These are phyloP conservation scores for Sylvia borin DNA, from an alignment of 2,797 vertebrate genomes.

Conservation along the genomic window DNA sequence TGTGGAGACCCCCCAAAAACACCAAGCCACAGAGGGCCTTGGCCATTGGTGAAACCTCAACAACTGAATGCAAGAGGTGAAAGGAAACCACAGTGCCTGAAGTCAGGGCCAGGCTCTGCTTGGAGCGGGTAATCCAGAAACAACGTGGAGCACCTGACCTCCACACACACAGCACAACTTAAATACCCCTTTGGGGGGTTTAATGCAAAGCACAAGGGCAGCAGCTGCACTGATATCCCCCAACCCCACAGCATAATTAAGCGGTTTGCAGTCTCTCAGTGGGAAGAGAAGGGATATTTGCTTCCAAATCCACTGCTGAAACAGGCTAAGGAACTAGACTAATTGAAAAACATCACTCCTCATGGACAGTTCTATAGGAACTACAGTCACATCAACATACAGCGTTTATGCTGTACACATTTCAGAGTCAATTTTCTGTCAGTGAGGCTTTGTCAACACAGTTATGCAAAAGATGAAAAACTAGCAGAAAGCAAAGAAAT, in stretches of 20 bases:
- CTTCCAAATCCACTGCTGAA: neutral
- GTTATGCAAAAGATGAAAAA: neutral
- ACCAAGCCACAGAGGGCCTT: rapidly evolving
- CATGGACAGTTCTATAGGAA: neutral
- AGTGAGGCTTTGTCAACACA: neutral
- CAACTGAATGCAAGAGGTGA: neutral
- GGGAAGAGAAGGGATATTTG: neutral
- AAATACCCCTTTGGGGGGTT: neutral
- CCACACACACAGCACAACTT: too few relatives aligned
- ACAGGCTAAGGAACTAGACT: neutral
- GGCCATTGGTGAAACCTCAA: neutral
- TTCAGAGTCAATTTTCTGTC: neutral
- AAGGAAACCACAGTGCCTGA: neutral
- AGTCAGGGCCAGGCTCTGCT: neutral
- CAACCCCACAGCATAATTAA: rapidly evolving
- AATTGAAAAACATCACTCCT: rapidly evolving
- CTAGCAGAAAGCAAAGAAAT: neutral
- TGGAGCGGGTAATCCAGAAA: neutral
- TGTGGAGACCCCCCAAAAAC: rapidly evolving
- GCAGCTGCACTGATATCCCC: neutral
- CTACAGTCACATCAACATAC: neutral
- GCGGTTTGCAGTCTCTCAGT: neutral
- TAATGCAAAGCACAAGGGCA: neutral
- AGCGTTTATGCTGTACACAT: neutral
- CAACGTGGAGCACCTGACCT: rapidly evolving